These are phyloP conservation scores for Diachasma alloeum DNA, from an alignment of 1,140 invertebrate genomes.

Conservation along the genomic window DNA sequence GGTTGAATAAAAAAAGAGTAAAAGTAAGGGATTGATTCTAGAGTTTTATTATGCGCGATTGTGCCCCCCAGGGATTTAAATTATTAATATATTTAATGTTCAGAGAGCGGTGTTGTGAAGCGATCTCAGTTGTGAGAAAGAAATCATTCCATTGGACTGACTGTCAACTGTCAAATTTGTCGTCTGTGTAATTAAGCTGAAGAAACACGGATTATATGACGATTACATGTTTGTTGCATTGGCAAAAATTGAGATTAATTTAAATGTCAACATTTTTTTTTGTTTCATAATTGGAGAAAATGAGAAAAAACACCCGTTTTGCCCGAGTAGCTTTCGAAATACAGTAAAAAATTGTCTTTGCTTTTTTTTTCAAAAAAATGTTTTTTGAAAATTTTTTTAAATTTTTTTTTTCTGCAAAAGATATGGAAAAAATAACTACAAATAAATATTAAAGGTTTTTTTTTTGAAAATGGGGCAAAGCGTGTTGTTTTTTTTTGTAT, in stretches of 20 bases:
- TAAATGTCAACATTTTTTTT: too few relatives aligned
- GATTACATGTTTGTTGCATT: too few relatives aligned
- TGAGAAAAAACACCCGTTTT: too few relatives aligned
- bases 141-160: not conserved
- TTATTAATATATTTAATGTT: not conserved
- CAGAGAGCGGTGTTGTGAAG: too few relatives aligned
- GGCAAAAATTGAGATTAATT: not conserved
- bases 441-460: too few relatives aligned
- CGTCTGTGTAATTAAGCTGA: conserved; percentile 1
- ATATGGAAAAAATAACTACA: not conserved
- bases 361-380: too few relatives aligned
- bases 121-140: too few relatives aligned
- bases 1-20: conserved; percentile 6
- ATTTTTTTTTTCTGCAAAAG: not conserved
- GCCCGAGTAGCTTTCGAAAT: too few relatives aligned
- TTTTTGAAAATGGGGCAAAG: too few relatives aligned
- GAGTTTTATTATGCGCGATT: not conserved
- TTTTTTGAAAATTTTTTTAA: not conserved
- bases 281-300: too few relatives aligned
- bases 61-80: not conserved
- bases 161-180: not conserved
- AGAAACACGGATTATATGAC: not conserved
- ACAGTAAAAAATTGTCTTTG: too few relatives aligned
- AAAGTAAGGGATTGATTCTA: not conserved
- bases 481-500: too few relatives aligned